Conservation (phyloP, 2,888 invertebrate genomes). For the Agrotis clavis region DNA sequence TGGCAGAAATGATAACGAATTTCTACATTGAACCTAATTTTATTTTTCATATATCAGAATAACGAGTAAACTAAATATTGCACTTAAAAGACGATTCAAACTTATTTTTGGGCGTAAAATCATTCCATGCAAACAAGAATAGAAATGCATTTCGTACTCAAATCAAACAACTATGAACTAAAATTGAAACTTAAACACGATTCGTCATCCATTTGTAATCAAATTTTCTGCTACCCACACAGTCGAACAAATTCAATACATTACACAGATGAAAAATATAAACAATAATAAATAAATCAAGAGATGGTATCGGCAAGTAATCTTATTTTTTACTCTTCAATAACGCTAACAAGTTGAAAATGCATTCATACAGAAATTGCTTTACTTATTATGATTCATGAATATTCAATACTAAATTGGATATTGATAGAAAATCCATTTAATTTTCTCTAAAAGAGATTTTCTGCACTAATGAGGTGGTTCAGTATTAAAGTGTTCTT, state of each 20-base stretch:
- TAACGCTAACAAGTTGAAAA: constrained; percentile 61
- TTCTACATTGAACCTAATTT: too few relatives aligned
- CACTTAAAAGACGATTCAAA: too few relatives aligned
- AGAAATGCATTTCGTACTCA: too few relatives aligned
- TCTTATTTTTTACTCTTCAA: constrained; percentile 63
- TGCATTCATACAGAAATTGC: constrained; percentile 70
- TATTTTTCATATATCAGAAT: too few relatives aligned
- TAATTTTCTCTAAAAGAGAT: constrained; percentile 40
- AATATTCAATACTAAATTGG: constrained; percentile 70
- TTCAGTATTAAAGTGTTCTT: constrained; percentile 15
- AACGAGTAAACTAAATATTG: too few relatives aligned
- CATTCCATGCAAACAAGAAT: neutral
- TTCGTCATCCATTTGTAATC: constrained; percentile 49
- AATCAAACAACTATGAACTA: constrained; percentile 4
- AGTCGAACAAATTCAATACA: constrained; percentile 53
- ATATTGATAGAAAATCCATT: constrained; percentile 66
- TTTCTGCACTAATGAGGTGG: constrained; percentile 52
- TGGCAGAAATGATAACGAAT: too few relatives aligned
- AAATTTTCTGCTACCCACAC: constrained; percentile 47
- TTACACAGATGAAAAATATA: constrained; percentile 60
- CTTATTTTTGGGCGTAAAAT: neutral
- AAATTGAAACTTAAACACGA: constrained; percentile 26
- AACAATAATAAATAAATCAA: constrained; percentile 62
- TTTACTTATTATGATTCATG: constrained; percentile 74
- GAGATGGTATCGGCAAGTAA: constrained; percentile 59